Evolutionary conservation across 2,113 vertebrate genomes (phyloP), one percentile per base, ranked within the genome.

Genomic region (Phylloscopus whistleri): DNA sequence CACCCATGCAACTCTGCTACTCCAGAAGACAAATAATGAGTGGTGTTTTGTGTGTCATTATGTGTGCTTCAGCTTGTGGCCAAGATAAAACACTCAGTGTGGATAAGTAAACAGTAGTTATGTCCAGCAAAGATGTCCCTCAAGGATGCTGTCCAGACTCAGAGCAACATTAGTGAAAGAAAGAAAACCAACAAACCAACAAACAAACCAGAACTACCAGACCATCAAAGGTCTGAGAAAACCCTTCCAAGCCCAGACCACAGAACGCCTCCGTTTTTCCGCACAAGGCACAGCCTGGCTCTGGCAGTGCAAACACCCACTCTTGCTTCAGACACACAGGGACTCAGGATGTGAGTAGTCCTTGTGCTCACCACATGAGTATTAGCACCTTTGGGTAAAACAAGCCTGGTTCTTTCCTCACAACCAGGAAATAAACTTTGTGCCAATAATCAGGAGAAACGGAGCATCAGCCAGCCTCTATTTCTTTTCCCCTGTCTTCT

Each of bases 211-310:
- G 24, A 63, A 24, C 19, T 55, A 77, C 26, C 35, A 56, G 43
- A 21, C 21, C 8, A 41, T 52, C 43, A 90, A 95, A 73, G 23
- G 5, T 24, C 48, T 21, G 17, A 68, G 79, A 70, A 90, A 82
- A 3, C 2, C 6, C 4, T 84, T 92, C 53, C 56, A 84, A 77
- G 21, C 11, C 33, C 85, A 85, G n/a, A 66, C 35, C 63, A 59
- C 43, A 83, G 49, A 66, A 90, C 0, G 1, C 59, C 43, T 76
- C 48, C 0, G 0, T 52, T 89, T 66, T 88, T 64, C 52, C 0
- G 0, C 55, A 67, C 23, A 64, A 55, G 43, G 39, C 84, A 69
- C 46, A 63, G 72, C 16, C 52, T 79, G 63, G 55, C 51, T 94
- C 24, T 59, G 39, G 52, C 35, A 75, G 15, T 35, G 30, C 35